Evolutionary conservation across 2,797 vertebrate genomes (phyloP).

Genomic region (Neopelma chrysocephalum): DNA sequence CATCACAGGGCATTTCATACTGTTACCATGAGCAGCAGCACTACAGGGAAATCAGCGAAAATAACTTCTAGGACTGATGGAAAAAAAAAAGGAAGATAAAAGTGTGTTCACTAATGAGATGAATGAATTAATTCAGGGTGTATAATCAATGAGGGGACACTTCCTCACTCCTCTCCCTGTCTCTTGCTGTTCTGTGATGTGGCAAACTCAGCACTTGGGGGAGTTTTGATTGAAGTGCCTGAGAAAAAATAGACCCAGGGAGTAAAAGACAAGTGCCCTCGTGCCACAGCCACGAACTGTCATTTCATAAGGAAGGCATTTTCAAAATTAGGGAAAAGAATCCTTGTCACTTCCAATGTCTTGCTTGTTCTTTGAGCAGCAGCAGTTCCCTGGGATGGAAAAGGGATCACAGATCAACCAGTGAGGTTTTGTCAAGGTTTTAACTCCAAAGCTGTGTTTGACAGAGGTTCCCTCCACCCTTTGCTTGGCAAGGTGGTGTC

Average conservation of each 20-base stretch:
- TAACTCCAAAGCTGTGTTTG: background rate
- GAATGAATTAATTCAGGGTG: background rate
- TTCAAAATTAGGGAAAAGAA: background rate
- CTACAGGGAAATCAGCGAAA: slow-evolving; percentile 40
- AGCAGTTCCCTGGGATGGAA: background rate
- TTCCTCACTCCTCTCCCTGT: background rate
- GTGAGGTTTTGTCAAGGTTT: background rate
- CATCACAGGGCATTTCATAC: background rate
- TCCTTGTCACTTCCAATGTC: background rate
- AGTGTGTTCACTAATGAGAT: background rate
- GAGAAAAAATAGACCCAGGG: background rate
- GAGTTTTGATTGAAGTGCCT: background rate
- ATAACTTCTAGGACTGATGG: background rate
- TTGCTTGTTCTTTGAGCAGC: background rate
- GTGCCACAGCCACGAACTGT: background rate
- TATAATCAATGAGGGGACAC: background rate
- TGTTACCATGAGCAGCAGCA: background rate
- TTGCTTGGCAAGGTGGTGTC: background rate
- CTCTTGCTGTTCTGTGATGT: background rate
- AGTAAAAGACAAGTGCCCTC: background rate
- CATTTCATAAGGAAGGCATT: background rate
- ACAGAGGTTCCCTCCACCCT: background rate
- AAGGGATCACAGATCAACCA: background rate
- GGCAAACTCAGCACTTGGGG: background rate
- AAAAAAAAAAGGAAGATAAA: background rate